Conservation (phyloP, 1,140 invertebrate species). For the Philotrypesis tridentata region DNA sequence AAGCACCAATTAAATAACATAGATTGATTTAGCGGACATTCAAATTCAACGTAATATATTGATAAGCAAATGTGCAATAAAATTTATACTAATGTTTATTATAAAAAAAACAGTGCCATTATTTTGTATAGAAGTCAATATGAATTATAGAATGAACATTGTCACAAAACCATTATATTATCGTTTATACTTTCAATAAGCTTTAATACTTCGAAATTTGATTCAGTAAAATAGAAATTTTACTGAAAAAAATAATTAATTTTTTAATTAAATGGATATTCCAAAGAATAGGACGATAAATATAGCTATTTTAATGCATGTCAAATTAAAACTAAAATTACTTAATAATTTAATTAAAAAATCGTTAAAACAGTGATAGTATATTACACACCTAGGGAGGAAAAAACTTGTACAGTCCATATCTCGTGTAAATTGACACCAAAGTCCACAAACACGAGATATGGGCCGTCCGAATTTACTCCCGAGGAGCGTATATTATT, state of each 20-base stretch:
- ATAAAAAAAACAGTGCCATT: not conserved
- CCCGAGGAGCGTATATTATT: too few relatives aligned
- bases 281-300: not conserved
- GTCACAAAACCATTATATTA: not conserved
- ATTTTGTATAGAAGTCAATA: not conserved
- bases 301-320: not conserved
- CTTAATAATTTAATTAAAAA: too few relatives aligned
- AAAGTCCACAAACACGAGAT: too few relatives aligned
- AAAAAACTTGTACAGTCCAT: too few relatives aligned
- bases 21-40: not conserved
- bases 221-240: too few relatives aligned
- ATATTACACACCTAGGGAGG: too few relatives aligned
- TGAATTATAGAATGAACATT: not conserved
- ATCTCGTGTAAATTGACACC: too few relatives aligned
- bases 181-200: not conserved
- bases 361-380: too few relatives aligned
- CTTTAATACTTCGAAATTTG: not conserved
- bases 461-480: too few relatives aligned
- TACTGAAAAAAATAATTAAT: not conserved
- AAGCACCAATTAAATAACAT: not conserved
- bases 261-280: not conserved
- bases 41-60: not conserved
- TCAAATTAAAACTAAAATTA: too few relatives aligned
- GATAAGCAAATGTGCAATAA: not conserved
- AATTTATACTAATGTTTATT: not conserved